Evolutionary conservation across 2,888 invertebrate genomes (phyloP).

Genomic region (Cephonodes hylas): DNA sequence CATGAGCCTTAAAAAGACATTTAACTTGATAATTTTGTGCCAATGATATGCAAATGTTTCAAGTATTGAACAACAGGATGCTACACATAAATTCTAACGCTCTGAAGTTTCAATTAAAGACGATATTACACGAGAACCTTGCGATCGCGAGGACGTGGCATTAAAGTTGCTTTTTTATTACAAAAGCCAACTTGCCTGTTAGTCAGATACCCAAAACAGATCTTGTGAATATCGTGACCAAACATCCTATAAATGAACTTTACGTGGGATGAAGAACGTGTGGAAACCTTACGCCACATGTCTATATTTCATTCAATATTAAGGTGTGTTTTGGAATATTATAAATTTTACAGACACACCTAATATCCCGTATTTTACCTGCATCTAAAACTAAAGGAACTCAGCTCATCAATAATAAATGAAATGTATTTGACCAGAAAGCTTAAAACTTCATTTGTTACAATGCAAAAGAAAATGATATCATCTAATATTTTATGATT

Average conservation of each 20-base stretch:
- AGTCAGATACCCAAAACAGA: not conserved
- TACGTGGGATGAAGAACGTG: not conserved
- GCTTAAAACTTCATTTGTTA: too few species aligned
- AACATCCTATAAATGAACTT: constrained; percentile 24
- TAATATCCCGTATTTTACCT: too few species aligned
- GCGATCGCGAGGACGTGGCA: not conserved
- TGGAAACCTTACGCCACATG: not conserved
- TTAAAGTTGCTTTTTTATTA: not conserved
- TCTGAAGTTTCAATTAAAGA: not conserved
- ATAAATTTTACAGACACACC: too few species aligned
- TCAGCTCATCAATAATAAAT: too few species aligned
- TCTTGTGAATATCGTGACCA: constrained; percentile 17
- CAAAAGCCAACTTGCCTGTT: not conserved
- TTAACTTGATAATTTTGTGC: not conserved
- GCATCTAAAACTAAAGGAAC: too few species aligned
- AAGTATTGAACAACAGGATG: not conserved
- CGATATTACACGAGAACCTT: not conserved
- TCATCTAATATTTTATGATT: not conserved
- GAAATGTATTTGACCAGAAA: too few species aligned
- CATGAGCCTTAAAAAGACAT: not conserved
- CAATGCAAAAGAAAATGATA: too few species aligned
- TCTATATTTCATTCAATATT: not conserved
- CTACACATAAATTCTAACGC: not conserved
- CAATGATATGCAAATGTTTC: not conserved
- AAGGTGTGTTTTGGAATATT: too few species aligned